phyloP scores from a whole-genome alignment of 2,797 vertebrate genomes.

The Atherinosoma microstoma region DNA sequence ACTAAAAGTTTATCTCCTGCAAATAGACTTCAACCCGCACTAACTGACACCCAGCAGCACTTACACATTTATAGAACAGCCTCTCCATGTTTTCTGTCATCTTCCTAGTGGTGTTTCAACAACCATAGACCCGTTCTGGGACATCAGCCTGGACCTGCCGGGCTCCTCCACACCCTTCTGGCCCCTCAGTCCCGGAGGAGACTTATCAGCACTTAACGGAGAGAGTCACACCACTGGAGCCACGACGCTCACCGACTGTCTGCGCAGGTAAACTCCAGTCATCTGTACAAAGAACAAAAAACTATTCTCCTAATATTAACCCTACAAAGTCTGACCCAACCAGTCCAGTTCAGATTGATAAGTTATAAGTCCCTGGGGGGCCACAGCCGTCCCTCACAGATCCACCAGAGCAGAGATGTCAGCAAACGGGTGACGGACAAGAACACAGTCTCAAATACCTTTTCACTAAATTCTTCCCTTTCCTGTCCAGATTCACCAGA shows the following conservation, averaged over 20 bases:
- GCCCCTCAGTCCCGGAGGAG: slow-evolving; percentile 94
- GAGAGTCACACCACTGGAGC: slow-evolving; percentile 92
- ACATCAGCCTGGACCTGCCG: slow-evolving; percentile 96
- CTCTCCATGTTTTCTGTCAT: too few species aligned
- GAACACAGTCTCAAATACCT: neutral
- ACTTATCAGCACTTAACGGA: slow-evolving; percentile 90
- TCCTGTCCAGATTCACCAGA: slow-evolving; percentile 89
- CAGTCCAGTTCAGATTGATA: neutral
- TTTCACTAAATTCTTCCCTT: slow-evolving; percentile 5
- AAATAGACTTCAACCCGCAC: too few species aligned
- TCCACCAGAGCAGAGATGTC: neutral
- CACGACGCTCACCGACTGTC: slow-evolving; percentile 95
- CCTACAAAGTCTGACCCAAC: neutral
- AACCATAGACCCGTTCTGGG: slow-evolving; percentile 98
- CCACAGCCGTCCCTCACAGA: neutral
- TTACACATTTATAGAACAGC: too few species aligned
- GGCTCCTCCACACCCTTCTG: slow-evolving; percentile 98
- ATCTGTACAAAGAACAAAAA: neutral
- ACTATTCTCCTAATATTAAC: neutral
- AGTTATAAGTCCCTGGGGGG: neutral
- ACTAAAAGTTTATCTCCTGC: too few species aligned
- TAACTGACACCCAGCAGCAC: neutral
- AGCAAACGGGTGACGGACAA: neutral
- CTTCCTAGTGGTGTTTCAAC: slow-evolving; percentile 92
- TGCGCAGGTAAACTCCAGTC: slow-evolving; percentile 86